Conservation (phyloP, 2,797 vertebrate species). For the Clamator glandarius region DNA sequence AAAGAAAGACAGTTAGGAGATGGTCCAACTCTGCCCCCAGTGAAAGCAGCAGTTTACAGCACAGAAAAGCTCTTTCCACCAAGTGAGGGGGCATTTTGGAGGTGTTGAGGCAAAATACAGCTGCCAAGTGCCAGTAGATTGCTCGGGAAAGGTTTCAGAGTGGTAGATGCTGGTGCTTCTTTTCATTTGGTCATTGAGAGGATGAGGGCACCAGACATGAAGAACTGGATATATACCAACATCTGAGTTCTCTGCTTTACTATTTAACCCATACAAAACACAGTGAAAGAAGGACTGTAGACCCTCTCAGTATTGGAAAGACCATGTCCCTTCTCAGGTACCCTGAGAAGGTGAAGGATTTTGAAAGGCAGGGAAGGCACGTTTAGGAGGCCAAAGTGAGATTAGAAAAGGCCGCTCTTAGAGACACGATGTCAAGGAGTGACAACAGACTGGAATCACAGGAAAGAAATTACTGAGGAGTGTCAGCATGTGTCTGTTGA, state of each 20-base stretch:
- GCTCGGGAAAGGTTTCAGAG: neutral
- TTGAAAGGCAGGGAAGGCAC: neutral
- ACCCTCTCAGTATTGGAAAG: rapidly evolving
- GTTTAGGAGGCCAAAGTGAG: neutral
- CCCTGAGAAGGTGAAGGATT: neutral
- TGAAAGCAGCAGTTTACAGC: neutral
- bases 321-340: neutral
- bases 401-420: neutral
- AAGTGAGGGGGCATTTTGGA: neutral
- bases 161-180: neutral
- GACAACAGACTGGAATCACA: neutral
- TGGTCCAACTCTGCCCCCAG: rapidly evolving
- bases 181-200: neutral
- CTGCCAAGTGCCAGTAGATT: neutral
- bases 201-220: neutral
- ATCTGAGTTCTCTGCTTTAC: neutral
- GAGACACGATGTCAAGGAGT: neutral
- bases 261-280: rapidly evolving
- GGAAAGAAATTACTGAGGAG: neutral
- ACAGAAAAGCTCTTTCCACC: neutral
- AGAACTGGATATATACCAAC: neutral
- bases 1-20: neutral
- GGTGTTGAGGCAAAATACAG: neutral
- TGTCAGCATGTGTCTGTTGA: rapidly evolving
- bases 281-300: neutral